Evolutionary conservation across 2,113 vertebrate species (phyloP), one percentile per base, ranked within the genome.

Genomic region (Asarcornis scutulata): DNA sequence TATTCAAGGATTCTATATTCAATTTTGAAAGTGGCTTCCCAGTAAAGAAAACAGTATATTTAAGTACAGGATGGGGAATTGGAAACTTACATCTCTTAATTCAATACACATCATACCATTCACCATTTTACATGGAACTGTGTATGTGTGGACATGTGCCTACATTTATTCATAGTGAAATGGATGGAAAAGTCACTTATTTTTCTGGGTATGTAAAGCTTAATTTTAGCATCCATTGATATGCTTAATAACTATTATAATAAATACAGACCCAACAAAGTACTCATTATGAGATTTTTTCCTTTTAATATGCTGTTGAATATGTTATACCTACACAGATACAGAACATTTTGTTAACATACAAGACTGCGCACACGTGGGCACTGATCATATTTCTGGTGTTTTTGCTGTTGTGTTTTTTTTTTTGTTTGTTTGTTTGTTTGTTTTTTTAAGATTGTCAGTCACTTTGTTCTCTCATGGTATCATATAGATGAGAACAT

Each of bases 81-180:
- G 14, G 18, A 20, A 66, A 23, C 42, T 44, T 62, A 31, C 0
- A 1, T 5, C 48, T 73, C n/a, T 73, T 69, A 67, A 77, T 77
- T 73, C 31, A 44, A 20, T 52, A 8, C 0, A 0, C 50, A 25
- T 31, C 23, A 32, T 68, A 27, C 20, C 40, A 40, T 40, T 40
- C 14, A 44, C 11, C 11, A 36, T 55, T 74, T 85, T 55, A 12
- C 6, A 11, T 1, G 46, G 58, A 82, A 29, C 38, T 85, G 42
- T 48, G 1, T 32, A 4, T 20, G 1, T 13, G 8, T 53, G 34
- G 21, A 23, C 23, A 13, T 4, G 3, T 14, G 8, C 32, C 29
- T 83, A 58, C 23, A 25, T 38, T 64, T 84, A 72, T 9, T 31
- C 25, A 11, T 7, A 12, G 29, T 67, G 40, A 59, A 86, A 58